Conservation (phyloP, 2,113 vertebrate species). For the Raja brachyura region DNA sequence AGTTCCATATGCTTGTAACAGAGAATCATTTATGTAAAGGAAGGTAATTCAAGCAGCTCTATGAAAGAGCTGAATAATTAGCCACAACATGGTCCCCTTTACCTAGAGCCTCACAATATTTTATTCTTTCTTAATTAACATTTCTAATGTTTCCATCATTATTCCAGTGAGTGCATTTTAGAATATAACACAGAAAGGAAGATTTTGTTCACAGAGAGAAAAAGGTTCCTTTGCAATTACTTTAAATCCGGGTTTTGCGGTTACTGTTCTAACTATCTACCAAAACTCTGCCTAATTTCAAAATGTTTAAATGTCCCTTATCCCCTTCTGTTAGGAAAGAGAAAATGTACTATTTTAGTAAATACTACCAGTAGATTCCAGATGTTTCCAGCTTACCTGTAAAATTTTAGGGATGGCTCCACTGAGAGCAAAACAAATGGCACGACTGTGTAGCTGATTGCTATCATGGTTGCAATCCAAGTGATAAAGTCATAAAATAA, state of each 20-base stretch:
- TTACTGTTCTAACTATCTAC: neutral
- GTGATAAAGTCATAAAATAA: slow-evolving; percentile 79
- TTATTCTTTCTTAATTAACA: neutral
- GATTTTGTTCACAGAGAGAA: neutral
- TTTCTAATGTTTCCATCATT: neutral
- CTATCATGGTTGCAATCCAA: slow-evolving; percentile 80
- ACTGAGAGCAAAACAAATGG: slow-evolving; percentile 89
- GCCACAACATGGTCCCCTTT: neutral
- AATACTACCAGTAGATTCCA: neutral
- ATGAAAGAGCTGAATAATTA: neutral
- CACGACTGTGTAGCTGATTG: slow-evolving; percentile 89
- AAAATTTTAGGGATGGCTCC: slow-evolving; percentile 80
- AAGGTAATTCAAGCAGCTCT: neutral
- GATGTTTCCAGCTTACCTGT: slow-evolving; percentile 66
- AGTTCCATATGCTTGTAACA: neutral
- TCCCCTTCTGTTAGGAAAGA: neutral
- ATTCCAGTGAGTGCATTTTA: neutral
- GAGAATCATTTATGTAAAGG: neutral
- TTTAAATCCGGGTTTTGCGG: neutral
- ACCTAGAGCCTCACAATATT: neutral
- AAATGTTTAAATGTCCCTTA: neutral
- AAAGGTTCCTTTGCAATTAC: neutral
- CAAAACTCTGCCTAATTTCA: neutral
- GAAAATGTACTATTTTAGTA: neutral
- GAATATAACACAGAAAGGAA: neutral